These are phyloP conservation scores for Chaunax sp. DNA, from an alignment of 2,797 vertebrate species.

Conservation along the genomic window DNA sequence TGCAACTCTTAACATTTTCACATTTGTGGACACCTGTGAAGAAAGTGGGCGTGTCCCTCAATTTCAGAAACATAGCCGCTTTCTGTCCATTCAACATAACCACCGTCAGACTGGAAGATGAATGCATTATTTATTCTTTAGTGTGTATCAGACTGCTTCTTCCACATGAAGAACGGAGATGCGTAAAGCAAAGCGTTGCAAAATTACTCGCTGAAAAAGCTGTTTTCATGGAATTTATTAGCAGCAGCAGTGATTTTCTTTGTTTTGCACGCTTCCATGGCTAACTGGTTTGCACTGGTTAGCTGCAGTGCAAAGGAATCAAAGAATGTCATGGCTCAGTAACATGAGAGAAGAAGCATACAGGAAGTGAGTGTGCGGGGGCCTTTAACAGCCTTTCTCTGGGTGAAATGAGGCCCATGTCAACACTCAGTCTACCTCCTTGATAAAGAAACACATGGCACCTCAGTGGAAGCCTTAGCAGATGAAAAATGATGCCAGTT, in stretches of 20 bases:
- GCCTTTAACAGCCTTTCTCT: slow-evolving; percentile 48
- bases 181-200: slow-evolving; percentile 1
- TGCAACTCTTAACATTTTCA: slow-evolving; percentile 31
- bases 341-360: slow-evolving; percentile 59
- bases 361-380: slow-evolving; percentile 49
- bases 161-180: slow-evolving; percentile 4
- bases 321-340: slow-evolving; percentile 65
- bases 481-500: slow-evolving; percentile 22
- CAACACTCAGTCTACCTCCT: slow-evolving; percentile 32
- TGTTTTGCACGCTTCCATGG: slow-evolving; percentile 32
- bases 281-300: slow-evolving; percentile 30
- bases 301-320: slow-evolving; percentile 53
- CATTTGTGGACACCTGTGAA: slow-evolving; percentile 41
- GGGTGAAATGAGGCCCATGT: slow-evolving; percentile 31
- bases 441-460: slow-evolving; percentile 38
- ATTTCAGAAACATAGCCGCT: not conserved
- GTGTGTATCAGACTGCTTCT: not conserved
- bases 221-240: slow-evolving; percentile 1
- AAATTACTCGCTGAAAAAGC: not conserved
- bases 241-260: slow-evolving; percentile 6
- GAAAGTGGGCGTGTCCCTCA: not conserved
- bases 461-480: slow-evolving; percentile 18
- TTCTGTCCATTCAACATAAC: not conserved
- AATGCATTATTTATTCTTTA: not conserved
- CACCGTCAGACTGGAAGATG: not conserved